A percentile compares a stretch with the other conserved stretches of the same genome.
These are phyloP conservation scores for Cheumatopsyche charites DNA, from an alignment of 1,140 invertebrate species.

Conservation along the genomic window DNA sequence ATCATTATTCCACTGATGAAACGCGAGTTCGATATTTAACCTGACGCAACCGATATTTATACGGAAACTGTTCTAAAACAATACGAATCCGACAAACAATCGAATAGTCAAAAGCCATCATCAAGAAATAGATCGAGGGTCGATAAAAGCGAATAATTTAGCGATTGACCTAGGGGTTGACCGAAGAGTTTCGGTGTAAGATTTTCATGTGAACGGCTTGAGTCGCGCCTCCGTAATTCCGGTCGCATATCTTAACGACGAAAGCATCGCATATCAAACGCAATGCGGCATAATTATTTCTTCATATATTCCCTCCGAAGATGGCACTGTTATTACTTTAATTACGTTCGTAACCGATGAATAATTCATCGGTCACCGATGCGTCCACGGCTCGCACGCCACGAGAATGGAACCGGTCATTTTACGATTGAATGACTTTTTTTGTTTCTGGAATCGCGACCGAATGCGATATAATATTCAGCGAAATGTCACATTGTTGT, in stretches of 20 bases:
- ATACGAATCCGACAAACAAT: no score
- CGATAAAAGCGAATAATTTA: no score
- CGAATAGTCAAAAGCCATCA: no score
- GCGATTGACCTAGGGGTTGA: no score
- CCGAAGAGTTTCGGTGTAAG: no score
- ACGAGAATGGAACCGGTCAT: conserved; percentile 12
- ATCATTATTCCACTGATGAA: no score
- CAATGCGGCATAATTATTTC: conserved; percentile 35
- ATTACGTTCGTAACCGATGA: conserved; percentile 35
- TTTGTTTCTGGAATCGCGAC: conserved; percentile 4
- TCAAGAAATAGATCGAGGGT: no score
- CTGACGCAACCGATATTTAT: no score
- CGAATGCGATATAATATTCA: conserved; percentile 9
- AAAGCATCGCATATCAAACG: conserved; percentile 9
- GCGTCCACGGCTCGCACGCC: conserved; percentile 33
- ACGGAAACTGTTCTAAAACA: no score
- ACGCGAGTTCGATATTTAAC: no score
- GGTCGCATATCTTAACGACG: conserved; percentile 5
- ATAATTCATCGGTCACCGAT: conserved; percentile 45
- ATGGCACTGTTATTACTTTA: conserved; percentile 47
- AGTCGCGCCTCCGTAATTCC: conserved; percentile 13
- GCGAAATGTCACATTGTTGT: conserved; percentile 22
- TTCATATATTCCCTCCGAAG: conserved; percentile 42
- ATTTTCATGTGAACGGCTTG: not conserved
- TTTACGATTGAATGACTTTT: conserved; percentile 35